Conservation (phyloP, 2,113 vertebrate species). For the Machaerirhynchus nigripectus region DNA sequence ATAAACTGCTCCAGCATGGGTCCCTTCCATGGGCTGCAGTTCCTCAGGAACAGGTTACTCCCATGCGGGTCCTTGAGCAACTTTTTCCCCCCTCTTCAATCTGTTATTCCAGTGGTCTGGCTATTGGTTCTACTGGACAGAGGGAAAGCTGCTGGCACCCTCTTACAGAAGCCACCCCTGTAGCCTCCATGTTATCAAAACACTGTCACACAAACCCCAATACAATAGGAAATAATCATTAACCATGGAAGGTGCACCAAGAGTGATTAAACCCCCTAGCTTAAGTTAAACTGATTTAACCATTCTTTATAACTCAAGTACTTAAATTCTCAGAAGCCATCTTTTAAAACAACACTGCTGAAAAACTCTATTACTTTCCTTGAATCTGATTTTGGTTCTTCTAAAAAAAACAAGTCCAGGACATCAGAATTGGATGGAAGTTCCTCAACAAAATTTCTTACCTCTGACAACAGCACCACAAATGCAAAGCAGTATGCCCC, state of each 20-base stretch:
- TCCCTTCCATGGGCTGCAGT: not conserved
- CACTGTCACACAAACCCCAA: not conserved
- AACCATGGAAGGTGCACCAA: not conserved
- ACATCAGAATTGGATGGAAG: not conserved
- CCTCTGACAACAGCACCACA: not conserved
- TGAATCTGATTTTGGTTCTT: not conserved
- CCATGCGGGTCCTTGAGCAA: not conserved
- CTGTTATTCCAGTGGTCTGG: not conserved
- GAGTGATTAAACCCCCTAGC: not conserved
- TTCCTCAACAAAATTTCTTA: not conserved
- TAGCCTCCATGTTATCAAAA: not conserved
- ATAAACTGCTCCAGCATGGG: not conserved
- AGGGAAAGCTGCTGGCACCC: not conserved
- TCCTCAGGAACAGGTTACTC: not conserved
- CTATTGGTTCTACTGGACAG: not conserved
- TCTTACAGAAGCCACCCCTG: not conserved
- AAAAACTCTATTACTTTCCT: not conserved
- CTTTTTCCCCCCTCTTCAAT: rapidly evolving
- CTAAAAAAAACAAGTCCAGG: not conserved
- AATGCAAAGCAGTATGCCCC: not conserved
- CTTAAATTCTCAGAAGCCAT: not conserved
- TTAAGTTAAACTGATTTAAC: not conserved
- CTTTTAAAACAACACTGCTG: not conserved
- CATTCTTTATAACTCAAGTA: not conserved
- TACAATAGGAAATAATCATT: not conserved